Conservation (phyloP, 2,888 invertebrate genomes). For the Synergus itoensis region DNA sequence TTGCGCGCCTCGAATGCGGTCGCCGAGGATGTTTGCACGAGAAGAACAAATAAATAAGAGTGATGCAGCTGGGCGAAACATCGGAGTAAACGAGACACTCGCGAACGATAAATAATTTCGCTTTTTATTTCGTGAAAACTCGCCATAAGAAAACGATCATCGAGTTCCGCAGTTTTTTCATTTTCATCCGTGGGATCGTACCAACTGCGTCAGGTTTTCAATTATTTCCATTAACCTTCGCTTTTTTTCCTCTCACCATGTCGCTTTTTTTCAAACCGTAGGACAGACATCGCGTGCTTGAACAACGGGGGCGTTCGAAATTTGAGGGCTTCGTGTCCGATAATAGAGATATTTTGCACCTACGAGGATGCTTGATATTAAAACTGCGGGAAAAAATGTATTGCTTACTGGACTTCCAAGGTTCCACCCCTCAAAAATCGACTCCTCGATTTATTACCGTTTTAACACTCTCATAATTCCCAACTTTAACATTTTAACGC, state of each 20-base stretch:
- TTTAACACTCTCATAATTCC: neutral
- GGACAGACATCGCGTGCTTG: slow-evolving; percentile 51
- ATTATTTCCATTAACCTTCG: neutral
- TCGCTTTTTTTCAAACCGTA: slow-evolving; percentile 6
- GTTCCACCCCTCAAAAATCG: neutral
- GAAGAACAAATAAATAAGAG: slow-evolving; percentile 16
- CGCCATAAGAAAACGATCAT: neutral
- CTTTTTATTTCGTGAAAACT: slow-evolving; percentile 8
- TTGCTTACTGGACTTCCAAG: slow-evolving; percentile 3
- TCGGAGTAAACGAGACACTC: neutral
- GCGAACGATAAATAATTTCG: neutral
- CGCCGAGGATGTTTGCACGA: slow-evolving; percentile 16
- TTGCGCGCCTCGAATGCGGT: slow-evolving; percentile 49
- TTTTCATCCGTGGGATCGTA: neutral
- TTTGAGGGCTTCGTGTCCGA: slow-evolving; percentile 4
- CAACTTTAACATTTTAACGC: neutral
- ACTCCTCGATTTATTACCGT: neutral
- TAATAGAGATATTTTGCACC: slow-evolving; percentile 65
- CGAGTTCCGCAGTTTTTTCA: neutral
- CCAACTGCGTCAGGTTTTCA: slow-evolving; percentile 1
- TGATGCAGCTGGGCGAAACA: neutral
- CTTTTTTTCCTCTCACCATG: neutral
- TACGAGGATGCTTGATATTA: slow-evolving; percentile 65
- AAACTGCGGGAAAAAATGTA: slow-evolving; percentile 53
- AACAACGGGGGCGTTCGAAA: slow-evolving; percentile 38